Percentiles rank a stretch among this genome's conserved stretches.
Evolutionary conservation across 2,888 invertebrate genomes (phyloP).

Genomic region (Melitaea athalia): DNA sequence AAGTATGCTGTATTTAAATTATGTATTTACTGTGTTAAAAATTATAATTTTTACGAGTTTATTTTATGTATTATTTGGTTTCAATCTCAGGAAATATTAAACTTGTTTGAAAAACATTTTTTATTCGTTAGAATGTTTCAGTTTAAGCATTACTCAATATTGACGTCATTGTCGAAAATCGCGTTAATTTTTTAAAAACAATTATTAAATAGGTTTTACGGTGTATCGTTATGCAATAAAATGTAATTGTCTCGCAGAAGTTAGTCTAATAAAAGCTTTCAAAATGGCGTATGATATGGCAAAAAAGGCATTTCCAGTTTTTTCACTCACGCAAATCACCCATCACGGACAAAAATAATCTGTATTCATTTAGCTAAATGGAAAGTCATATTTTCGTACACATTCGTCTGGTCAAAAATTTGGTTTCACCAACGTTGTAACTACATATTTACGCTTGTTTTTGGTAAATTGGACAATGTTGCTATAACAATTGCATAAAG

Average conservation of each 20-base stretch:
- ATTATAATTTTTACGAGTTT: too few relatives aligned
- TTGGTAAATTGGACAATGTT: slow-evolving; percentile 60
- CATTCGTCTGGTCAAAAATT: slow-evolving; percentile 47
- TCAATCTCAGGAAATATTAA: too few relatives aligned
- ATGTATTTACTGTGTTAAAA: too few relatives aligned
- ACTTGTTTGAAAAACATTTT: too few relatives aligned
- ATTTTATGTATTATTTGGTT: too few relatives aligned
- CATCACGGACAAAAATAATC: slow-evolving; percentile 62
- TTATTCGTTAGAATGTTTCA: too few relatives aligned
- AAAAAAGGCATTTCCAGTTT: slow-evolving; percentile 54
- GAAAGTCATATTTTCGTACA: slow-evolving; percentile 54
- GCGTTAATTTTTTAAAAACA: too few relatives aligned
- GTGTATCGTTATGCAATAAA: not conserved
- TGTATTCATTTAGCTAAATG: slow-evolving; percentile 64
- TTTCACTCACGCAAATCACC: slow-evolving; percentile 61
- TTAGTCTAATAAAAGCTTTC: not conserved
- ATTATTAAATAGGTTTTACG: too few relatives aligned
- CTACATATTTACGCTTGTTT: slow-evolving; percentile 52
- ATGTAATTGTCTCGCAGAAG: not conserved
- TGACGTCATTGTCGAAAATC: too few relatives aligned
- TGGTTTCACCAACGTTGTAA: slow-evolving; percentile 55
- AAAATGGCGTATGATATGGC: slow-evolving; percentile 45
- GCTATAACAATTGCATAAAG: slow-evolving; percentile 34
- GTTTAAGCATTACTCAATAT: too few relatives aligned
- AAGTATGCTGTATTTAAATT: not conserved